These are phyloP conservation scores for Pavo muticus DNA, from an alignment of 2,113 vertebrate genomes.

Conservation along the genomic window DNA sequence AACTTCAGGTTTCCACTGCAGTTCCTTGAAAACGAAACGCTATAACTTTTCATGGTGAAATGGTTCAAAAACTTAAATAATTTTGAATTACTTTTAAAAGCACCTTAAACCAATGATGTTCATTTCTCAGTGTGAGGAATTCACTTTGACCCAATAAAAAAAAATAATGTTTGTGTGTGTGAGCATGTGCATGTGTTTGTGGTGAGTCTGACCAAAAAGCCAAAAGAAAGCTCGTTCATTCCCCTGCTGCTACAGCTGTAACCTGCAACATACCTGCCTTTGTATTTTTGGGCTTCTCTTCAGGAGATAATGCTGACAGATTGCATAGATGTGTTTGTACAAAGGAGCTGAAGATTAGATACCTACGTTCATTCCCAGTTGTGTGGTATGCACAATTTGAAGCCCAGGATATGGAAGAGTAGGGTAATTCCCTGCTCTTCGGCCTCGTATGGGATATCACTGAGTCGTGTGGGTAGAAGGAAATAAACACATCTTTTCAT, in stretches of 20 bases:
- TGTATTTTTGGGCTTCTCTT: background rate
- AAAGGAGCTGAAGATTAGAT: background rate
- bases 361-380: accelerated
- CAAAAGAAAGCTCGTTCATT: background rate
- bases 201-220: background rate
- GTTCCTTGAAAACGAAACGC: background rate
- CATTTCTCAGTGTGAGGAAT: background rate
- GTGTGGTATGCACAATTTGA: background rate
- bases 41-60: background rate
- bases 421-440: background rate
- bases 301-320: no score
- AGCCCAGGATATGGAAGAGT: background rate
- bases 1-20: background rate
- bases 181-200: accelerated
- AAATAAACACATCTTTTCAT: background rate
- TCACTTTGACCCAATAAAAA: background rate
- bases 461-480: background rate
- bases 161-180: background rate
- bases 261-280: background rate
- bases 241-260: background rate
- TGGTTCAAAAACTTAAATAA: background rate
- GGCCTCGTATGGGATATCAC: background rate
- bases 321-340: background rate
- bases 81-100: background rate
- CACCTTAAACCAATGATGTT: background rate